Base-by-base conservation (phyloP, 2,113 vertebrate genomes). In the Lipophrys pholis region DNA sequence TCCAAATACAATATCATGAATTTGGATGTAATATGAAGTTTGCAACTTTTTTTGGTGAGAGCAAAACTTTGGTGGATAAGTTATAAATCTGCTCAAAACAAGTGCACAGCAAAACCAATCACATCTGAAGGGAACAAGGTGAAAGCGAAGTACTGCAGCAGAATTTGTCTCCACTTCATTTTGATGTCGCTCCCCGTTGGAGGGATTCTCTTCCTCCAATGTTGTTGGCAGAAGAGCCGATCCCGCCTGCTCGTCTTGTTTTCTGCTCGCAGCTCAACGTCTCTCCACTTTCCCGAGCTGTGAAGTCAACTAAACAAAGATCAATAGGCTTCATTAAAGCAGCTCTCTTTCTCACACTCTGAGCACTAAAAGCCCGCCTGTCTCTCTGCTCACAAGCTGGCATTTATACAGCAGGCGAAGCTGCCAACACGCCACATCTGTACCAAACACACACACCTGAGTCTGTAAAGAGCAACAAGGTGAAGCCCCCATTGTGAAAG, bases 381-480 rank as follows among this genome's bases (percentile, higher is more conserved):
- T 87, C 69, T 85, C 75, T 69, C 45, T 67, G 52, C 51, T 80
- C 58, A 82, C 77, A 87, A 74, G 53, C 80, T 73, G 68, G 69
- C 60, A 81, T 90, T 90, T 74, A 87, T 76, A 63, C n/a, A n/a
- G n/a, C n/a, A n/a, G n/a, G n/a, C n/a, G 53, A 52, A 78, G 85
- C 81, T 74, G 58, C 77, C 80, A 69, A 73, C 85, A 81, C 86
- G 42, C 14, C 54, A 39, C 46, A 42, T 60, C 46, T 54, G 55
- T 53, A 69, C 50, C 58, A 56, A 30, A 70, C 53, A 69, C 58
- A 59, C 62, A 76, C 77, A 73, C 61, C 57, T 61, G 56, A 52
- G 6, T 74, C 53, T 30, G 12, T 55, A 48, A 69, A 66, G 67
- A 21, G 30, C 55, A 69, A 72, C 61, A 69, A 67, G 62, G 40